phyloP scores from a whole-genome alignment of 1,140 invertebrate species.

The Drosophila nannoptera region DNA sequence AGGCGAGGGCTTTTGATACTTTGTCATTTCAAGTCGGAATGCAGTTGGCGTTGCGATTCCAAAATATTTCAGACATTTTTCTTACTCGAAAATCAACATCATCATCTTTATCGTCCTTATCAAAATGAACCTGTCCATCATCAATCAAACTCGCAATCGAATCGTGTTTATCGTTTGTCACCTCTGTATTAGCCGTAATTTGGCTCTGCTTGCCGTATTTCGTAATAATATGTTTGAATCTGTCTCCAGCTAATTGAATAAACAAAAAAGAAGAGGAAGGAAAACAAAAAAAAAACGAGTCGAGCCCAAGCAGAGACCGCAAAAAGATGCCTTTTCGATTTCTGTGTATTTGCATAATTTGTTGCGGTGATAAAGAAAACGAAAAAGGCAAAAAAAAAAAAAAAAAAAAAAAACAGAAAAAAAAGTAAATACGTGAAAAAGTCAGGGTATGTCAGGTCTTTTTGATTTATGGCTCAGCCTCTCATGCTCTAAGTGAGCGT shows the following conservation, averaged over 20 bases:
- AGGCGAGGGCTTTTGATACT: no score
- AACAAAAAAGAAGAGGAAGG: constrained; percentile 37
- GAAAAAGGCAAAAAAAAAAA: constrained; percentile 28
- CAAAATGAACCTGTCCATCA: constrained; percentile 4
- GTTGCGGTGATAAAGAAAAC: constrained; percentile 12
- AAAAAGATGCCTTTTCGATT: constrained; percentile 64
- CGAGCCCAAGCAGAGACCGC: constrained; percentile 9
- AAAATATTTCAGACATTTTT: no score
- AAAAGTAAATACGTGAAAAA: constrained; percentile 2
- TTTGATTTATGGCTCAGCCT: constrained; percentile 26
- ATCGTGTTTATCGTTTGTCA: no score
- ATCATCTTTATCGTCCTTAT: no score
- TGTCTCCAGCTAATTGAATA: constrained; percentile 49
- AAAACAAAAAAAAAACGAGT: constrained; percentile 41
- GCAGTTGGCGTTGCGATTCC: no score
- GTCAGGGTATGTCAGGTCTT: not conserved
- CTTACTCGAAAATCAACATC: no score
- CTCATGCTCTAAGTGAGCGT: not conserved
- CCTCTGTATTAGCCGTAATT: constrained; percentile 5
- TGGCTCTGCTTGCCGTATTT: constrained; percentile 15
- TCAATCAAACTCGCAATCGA: constrained; percentile 15
- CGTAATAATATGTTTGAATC: constrained; percentile 29
- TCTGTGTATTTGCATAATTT: constrained; percentile 72
- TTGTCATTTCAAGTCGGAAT: no score
- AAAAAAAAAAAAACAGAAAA: constrained; percentile 21